A percentile compares a stretch with the other conserved stretches of the same genome.
phyloP scores from a whole-genome alignment of 2,113 vertebrate species.

The Ciconia boyciana region DNA sequence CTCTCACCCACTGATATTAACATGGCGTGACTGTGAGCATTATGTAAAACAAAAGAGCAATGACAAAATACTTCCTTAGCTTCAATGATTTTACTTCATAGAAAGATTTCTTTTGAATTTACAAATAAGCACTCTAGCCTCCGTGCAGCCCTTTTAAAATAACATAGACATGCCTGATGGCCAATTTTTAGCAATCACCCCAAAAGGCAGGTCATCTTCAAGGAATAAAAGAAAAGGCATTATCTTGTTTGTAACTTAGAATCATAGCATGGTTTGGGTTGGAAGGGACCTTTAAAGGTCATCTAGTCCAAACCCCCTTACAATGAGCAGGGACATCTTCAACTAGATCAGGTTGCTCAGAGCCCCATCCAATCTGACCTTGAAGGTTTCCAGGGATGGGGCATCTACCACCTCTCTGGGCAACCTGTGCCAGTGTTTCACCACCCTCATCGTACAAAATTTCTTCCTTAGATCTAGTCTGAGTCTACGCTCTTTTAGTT shows the following conservation, averaged over 20 bases:
- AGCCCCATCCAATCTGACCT: neutral
- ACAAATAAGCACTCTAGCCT: neutral
- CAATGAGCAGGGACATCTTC: neutral
- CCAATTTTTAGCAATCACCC: neutral
- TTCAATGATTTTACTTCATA: neutral
- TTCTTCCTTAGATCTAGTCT: neutral
- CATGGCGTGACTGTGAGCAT: rapidly evolving
- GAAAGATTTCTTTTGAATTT: neutral
- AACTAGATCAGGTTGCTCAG: neutral
- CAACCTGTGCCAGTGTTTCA: neutral
- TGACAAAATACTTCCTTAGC: neutral
- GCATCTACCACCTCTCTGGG: neutral
- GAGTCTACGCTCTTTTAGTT: neutral
- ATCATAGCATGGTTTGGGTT: neutral
- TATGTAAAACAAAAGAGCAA: constrained; percentile 4
- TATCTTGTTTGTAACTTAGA: neutral
- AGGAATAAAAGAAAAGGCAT: neutral
- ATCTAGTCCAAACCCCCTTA: neutral
- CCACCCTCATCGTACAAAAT: rapidly evolving
- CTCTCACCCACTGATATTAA: neutral
- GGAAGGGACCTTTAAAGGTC: neutral
- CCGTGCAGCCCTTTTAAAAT: neutral
- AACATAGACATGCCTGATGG: rapidly evolving
- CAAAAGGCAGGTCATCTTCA: neutral
- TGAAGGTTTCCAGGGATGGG: neutral